Evolutionary conservation across 2,797 vertebrate genomes (phyloP).

Genomic region (Sylvilagus floridanus): DNA sequence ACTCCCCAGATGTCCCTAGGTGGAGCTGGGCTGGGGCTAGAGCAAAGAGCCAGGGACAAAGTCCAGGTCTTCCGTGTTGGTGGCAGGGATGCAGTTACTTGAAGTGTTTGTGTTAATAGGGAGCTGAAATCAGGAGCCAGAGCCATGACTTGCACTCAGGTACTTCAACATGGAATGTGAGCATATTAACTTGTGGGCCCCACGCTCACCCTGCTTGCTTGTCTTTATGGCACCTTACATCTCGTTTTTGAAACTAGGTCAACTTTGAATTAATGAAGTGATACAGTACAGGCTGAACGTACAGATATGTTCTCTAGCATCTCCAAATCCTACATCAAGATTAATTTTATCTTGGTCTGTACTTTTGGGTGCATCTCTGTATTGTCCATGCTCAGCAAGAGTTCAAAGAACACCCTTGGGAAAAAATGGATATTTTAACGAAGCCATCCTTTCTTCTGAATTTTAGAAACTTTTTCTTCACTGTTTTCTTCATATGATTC

Average conservation of each 20-base stretch:
- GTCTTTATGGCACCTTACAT: neutral
- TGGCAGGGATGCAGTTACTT: too few species aligned
- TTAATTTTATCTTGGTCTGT: neutral
- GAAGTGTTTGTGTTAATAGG: too few species aligned
- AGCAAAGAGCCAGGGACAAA: too few species aligned
- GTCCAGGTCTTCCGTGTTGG: too few species aligned
- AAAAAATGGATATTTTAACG: constrained; percentile 6
- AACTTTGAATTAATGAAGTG: neutral
- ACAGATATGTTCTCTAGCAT: neutral
- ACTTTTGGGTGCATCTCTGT: neutral
- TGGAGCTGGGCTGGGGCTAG: too few species aligned
- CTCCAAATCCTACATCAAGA: neutral
- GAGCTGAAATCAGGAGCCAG: too few species aligned
- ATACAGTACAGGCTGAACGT: neutral
- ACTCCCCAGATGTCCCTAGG: too few species aligned
- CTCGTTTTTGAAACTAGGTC: neutral
- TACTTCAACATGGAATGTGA: too few species aligned
- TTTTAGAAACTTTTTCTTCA: neutral
- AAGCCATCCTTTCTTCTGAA: neutral
- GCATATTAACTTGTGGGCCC: too few species aligned
- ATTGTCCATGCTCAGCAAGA: neutral
- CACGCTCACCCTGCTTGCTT: neutral
- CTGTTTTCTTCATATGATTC: neutral
- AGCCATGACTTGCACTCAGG: too few species aligned
- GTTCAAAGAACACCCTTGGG: neutral